Conservation (phyloP, 2,888 invertebrate genomes). For the Pollenia angustigena region DNA sequence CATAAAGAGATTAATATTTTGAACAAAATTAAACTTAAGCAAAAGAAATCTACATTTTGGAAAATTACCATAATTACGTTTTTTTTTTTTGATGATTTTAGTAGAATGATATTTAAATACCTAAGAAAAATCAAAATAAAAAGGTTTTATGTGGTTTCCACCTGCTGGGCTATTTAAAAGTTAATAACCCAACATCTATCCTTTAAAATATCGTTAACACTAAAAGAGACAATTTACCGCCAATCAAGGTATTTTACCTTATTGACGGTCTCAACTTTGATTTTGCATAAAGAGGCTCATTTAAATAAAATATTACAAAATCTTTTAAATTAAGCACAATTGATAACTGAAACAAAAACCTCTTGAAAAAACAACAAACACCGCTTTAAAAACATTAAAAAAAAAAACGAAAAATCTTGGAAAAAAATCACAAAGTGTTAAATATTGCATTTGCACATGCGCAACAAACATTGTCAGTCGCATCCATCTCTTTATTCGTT, state of each 20-base stretch:
- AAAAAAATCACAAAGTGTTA: slow-evolving; percentile 32
- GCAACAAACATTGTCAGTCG: slow-evolving; percentile 51
- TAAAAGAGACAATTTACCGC: slow-evolving; percentile 56
- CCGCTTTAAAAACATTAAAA: background rate
- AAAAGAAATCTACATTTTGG: background rate
- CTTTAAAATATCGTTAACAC: background rate
- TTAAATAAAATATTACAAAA: slow-evolving; percentile 65
- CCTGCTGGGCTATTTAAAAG: slow-evolving; percentile 71
- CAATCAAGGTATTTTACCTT: slow-evolving; percentile 47
- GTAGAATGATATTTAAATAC: background rate
- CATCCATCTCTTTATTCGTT: slow-evolving; percentile 11
- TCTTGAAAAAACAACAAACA: background rate
- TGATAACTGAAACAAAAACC: slow-evolving; percentile 53
- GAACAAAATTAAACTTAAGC: background rate
- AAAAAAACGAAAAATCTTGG: background rate
- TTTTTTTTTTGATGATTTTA: background rate
- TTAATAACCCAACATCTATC: slow-evolving; percentile 40
- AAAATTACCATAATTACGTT: slow-evolving; percentile 41
- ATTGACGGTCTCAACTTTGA: slow-evolving; percentile 36
- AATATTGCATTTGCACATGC: slow-evolving; percentile 59
- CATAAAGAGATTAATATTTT: slow-evolving; percentile 51
- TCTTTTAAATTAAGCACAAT: slow-evolving; percentile 36
- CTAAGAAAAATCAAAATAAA: background rate
- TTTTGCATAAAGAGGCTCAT: slow-evolving; percentile 64
- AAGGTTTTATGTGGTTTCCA: slow-evolving; percentile 62